A percentile compares a stretch with the other conserved stretches of the same genome.
These are phyloP conservation scores for Paramormyrops hopkinsi DNA, from an alignment of 2,797 vertebrate genomes.

Conservation along the genomic window DNA sequence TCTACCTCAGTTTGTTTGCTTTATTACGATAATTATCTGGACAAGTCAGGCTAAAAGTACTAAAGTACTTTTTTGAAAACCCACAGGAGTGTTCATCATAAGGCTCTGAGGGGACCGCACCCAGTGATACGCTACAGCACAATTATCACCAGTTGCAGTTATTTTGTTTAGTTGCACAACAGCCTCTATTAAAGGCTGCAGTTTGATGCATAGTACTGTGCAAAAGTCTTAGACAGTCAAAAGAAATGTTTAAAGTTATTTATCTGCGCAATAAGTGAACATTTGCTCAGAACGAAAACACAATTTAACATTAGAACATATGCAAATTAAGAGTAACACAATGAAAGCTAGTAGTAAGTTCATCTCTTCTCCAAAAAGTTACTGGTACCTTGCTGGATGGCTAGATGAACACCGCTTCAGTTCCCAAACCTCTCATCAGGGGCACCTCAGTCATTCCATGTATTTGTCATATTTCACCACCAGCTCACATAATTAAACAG, in stretches of 20 bases:
- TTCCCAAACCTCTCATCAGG: background rate
- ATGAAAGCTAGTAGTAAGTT: background rate
- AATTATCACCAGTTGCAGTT: background rate
- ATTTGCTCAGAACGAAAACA: background rate
- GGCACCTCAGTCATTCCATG: background rate
- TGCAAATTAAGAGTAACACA: background rate
- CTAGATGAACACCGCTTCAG: background rate
- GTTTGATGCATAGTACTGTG: background rate
- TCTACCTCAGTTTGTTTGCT: background rate
- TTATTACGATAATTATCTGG: background rate
- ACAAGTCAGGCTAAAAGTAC: background rate
- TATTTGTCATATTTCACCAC: background rate
- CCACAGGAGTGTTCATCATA: background rate
- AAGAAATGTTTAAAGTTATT: background rate
- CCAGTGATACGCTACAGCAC: background rate
- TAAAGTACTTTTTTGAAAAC: background rate
- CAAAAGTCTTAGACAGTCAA: background rate
- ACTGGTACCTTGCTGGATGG: background rate
- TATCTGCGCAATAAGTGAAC: background rate
- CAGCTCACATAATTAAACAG: background rate
- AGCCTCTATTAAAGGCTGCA: background rate
- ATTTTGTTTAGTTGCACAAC: background rate
- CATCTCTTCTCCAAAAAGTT: background rate
- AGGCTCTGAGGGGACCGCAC: background rate
- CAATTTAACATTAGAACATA: background rate